Conservation (phyloP, 2,888 invertebrate species). For the Epirrita christyi region DNA sequence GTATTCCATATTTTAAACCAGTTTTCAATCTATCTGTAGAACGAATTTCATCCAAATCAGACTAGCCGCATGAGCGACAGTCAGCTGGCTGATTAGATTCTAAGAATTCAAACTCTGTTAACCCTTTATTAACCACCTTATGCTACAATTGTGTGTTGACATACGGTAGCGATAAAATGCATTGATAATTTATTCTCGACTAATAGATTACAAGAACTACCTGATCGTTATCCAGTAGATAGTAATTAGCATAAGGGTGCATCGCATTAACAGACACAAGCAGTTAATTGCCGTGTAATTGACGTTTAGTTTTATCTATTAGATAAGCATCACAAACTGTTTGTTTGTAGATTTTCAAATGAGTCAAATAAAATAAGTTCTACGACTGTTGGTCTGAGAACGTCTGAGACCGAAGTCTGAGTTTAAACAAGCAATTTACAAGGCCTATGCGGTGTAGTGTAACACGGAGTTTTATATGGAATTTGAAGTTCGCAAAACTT, state of each 20-base stretch:
- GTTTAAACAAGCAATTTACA: too few relatives aligned
- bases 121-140: conserved; percentile 9
- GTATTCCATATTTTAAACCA: too few relatives aligned
- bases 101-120: conserved; percentile 14
- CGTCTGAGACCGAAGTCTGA: too few relatives aligned
- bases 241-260: conserved; percentile 70
- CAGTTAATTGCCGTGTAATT: conserved; percentile 75
- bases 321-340: conserved; percentile 50
- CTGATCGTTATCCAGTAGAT: conserved; percentile 44
- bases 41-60: too few relatives aligned
- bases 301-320: conserved; percentile 60
- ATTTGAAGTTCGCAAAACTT: too few relatives aligned
- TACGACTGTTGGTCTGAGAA: too few relatives aligned
- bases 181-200: conserved; percentile 10
- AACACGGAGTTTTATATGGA: too few relatives aligned
- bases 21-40: too few relatives aligned
- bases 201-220: conserved; percentile 34
- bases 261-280: conserved; percentile 67
- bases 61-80: too few relatives aligned
- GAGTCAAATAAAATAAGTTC: neutral
- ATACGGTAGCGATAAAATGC: conserved; percentile 38
- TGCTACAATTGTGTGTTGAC: conserved; percentile 17
- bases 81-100: neutral
- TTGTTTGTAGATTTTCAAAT: conserved; percentile 21
- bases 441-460: too few relatives aligned